phyloP scores from a whole-genome alignment of 2,113 vertebrate species.

The Paradisaea rubra region DNA sequence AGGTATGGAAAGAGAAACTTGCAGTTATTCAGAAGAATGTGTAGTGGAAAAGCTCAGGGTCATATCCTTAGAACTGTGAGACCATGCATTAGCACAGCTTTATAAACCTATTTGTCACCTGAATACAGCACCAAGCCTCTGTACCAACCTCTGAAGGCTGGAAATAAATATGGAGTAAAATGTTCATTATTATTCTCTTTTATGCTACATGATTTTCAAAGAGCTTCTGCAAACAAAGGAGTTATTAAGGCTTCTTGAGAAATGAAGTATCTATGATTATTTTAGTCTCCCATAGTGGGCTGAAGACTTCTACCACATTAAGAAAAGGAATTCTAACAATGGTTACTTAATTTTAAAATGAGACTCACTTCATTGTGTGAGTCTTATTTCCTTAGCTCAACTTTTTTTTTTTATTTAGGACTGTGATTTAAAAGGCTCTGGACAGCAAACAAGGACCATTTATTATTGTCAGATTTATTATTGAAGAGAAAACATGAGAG shows the following conservation, averaged over 20 bases:
- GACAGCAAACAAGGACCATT: background rate
- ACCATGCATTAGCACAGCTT: background rate
- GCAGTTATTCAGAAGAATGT: background rate
- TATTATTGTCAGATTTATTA: background rate
- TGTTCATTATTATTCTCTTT: background rate
- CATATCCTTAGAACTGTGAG: background rate
- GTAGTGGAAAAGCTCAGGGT: background rate
- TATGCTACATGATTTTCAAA: background rate
- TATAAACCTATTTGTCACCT: background rate
- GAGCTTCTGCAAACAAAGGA: background rate
- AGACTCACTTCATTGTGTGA: background rate
- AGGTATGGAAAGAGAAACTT: background rate
- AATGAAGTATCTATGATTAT: background rate
- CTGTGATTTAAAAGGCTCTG: background rate
- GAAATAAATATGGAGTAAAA: background rate
- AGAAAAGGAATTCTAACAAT: background rate
- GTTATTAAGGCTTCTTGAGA: background rate
- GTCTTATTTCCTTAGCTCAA: background rate
- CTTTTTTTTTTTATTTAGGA: background rate
- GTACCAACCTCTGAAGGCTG: background rate
- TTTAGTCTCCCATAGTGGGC: background rate
- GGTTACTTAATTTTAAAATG: background rate
- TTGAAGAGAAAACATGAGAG: background rate
- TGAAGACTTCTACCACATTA: background rate
- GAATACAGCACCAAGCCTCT: background rate